These are phyloP conservation scores for Leucoraja erinaceus DNA, from an alignment of 2,113 vertebrate species.

Conservation along the genomic window DNA sequence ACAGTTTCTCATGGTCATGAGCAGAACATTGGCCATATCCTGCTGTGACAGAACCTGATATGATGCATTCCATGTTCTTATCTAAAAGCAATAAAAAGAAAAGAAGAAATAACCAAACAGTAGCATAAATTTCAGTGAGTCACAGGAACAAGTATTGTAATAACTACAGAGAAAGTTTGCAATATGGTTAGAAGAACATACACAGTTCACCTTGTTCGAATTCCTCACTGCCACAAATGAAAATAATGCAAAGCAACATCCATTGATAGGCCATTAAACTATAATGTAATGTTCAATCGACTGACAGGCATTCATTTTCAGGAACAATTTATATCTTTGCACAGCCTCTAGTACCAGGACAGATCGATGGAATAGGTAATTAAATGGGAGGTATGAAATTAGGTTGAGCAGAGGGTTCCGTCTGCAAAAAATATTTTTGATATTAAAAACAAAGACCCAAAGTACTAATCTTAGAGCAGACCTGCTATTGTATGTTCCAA, in stretches of 20 bases:
- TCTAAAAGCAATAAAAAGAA: neutral
- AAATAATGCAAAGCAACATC: neutral
- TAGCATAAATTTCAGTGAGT: neutral
- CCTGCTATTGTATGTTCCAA: neutral
- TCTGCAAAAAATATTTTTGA: neutral
- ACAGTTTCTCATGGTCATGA: too few relatives aligned
- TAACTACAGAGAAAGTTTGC: neutral
- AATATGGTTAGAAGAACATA: neutral
- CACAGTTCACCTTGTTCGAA: neutral
- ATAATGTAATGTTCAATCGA: neutral
- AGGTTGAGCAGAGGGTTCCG: neutral
- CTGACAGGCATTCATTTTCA: neutral
- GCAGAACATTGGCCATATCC: too few relatives aligned
- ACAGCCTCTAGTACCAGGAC: neutral
- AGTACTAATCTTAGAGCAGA: neutral
- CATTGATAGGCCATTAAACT: neutral
- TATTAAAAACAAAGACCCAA: neutral
- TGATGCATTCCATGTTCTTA: neutral
- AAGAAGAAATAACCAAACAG: neutral
- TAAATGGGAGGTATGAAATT: neutral
- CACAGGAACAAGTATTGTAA: too few relatives aligned
- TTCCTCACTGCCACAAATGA: neutral
- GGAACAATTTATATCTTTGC: neutral
- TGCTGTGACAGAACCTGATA: too few relatives aligned
- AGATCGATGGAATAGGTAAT: slow-evolving; percentile 13